A percentile compares a stretch with the other conserved stretches of the same genome.
Evolutionary conservation across 2,888 invertebrate genomes (phyloP).

Genomic region (Zygothrica quintamaculata): DNA sequence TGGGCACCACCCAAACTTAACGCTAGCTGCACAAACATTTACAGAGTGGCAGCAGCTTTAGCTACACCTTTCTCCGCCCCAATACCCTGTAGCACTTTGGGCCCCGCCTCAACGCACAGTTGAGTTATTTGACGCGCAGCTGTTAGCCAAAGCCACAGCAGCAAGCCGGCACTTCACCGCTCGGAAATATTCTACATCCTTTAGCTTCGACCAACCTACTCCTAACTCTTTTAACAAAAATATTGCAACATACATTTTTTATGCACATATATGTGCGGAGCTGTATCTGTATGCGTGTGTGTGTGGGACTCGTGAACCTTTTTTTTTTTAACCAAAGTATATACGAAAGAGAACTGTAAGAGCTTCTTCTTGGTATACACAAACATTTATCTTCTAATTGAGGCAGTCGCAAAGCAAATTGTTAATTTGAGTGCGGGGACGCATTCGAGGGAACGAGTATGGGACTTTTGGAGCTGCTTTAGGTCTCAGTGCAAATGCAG

Average conservation of each 20-base stretch:
- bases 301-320: conserved; percentile 65
- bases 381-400: conserved; percentile 74
- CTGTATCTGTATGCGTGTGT: conserved; percentile 8
- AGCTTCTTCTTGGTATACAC: conserved; percentile 45
- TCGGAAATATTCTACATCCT: conserved; percentile 27
- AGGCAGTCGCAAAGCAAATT: conserved; percentile 56
- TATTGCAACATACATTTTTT: conserved; percentile 67
- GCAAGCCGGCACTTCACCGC: conserved; percentile 7
- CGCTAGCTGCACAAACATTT: conserved; percentile 61
- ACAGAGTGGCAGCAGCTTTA: conserved; percentile 34
- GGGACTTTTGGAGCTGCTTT: conserved; percentile 13
- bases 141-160: conserved; percentile 69
- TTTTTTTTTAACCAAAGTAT: conserved; percentile 43
- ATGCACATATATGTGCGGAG: conserved; percentile 33
- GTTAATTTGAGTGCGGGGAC: conserved; percentile 59
- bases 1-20: conserved; percentile 17
- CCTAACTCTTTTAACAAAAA: conserved; percentile 50
- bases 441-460: conserved; percentile 23
- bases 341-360: background rate
- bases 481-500: conserved; percentile 50
- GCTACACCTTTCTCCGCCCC: conserved; percentile 4
- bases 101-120: conserved; percentile 68
- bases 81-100: conserved; percentile 15
- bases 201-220: conserved; percentile 2
- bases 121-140: conserved; percentile 78